Evolutionary conservation across 2,797 vertebrate species (phyloP).

Genomic region (Lacerta viridis): DNA sequence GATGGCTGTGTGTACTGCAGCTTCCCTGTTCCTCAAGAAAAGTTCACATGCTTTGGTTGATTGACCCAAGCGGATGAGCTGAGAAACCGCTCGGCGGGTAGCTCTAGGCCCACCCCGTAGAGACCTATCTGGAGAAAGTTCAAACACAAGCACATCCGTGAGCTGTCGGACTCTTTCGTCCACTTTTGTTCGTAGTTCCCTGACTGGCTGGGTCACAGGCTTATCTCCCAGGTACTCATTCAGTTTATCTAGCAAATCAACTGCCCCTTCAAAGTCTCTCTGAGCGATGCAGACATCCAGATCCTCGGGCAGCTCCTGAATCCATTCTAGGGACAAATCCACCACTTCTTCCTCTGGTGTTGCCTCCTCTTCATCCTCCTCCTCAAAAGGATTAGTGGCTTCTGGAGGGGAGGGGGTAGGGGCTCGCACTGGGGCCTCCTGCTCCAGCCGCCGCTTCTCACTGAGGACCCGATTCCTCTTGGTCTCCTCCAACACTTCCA

Average conservation of each 20-base stretch:
- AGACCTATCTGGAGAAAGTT: slow-evolving; percentile 94
- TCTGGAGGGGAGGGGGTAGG: slow-evolving; percentile 74
- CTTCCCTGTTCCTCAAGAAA: slow-evolving; percentile 93
- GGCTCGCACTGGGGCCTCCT: slow-evolving; percentile 78
- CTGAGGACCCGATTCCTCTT: slow-evolving; percentile 92
- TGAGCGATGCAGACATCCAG: slow-evolving; percentile 98
- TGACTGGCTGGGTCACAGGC: slow-evolving; percentile 86
- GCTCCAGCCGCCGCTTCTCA: slow-evolving; percentile 89
- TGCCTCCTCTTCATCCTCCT: slow-evolving; percentile 82
- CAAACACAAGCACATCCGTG: slow-evolving; percentile 95
- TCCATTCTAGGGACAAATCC: slow-evolving; percentile 93
- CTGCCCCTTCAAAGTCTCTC: slow-evolving; percentile 96
- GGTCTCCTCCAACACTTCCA: slow-evolving; percentile 96
- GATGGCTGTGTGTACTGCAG: slow-evolving; percentile 93
- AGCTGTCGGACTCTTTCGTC: slow-evolving; percentile 93
- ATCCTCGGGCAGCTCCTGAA: slow-evolving; percentile 96
- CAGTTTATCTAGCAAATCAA: slow-evolving; percentile 95
- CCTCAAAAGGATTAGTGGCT: slow-evolving; percentile 91
- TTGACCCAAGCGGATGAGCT: slow-evolving; percentile 95
- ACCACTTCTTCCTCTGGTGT: slow-evolving; percentile 82
- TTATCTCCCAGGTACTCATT: slow-evolving; percentile 91
- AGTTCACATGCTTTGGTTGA: slow-evolving; percentile 97
- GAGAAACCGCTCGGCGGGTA: slow-evolving; percentile 93
- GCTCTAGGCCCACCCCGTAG: slow-evolving; percentile 94
- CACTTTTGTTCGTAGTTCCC: slow-evolving; percentile 89